A percentile compares a stretch with the other conserved stretches of the same genome.
Evolutionary conservation across 2,888 invertebrate genomes (phyloP).

Genomic region (Lepidonotus clava): DNA sequence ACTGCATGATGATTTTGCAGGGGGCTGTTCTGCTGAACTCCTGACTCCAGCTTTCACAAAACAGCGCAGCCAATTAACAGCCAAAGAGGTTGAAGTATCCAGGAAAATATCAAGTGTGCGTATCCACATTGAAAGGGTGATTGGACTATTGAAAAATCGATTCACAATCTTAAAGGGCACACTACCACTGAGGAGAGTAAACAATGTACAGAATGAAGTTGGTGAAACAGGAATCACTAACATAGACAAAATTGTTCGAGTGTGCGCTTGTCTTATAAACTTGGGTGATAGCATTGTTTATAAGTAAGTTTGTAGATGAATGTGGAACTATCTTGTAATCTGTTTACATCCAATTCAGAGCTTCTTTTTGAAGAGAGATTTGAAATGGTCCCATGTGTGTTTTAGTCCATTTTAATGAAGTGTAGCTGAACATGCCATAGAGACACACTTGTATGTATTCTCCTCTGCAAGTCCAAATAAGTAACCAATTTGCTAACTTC

Average conservation of each 20-base stretch:
- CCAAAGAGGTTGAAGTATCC: slow-evolving; percentile 63
- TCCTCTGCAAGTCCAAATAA: too few species aligned
- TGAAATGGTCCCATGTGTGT: too few species aligned
- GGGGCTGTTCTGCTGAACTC: slow-evolving; percentile 61
- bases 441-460: too few species aligned
- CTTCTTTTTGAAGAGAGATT: too few species aligned
- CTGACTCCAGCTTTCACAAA: slow-evolving; percentile 62
- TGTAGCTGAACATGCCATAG: too few species aligned
- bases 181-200: slow-evolving; percentile 57
- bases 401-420: too few species aligned
- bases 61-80: slow-evolving; percentile 63
- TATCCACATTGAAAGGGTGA: slow-evolving; percentile 65
- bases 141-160: slow-evolving; percentile 64
- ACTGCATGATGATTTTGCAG: slow-evolving; percentile 64
- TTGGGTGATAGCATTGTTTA: not conserved
- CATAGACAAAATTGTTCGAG: not conserved
- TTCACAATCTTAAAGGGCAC: slow-evolving; percentile 62
- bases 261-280: not conserved
- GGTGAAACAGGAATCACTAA: not conserved
- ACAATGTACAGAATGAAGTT: slow-evolving; percentile 35
- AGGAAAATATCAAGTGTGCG: slow-evolving; percentile 60
- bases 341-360: too few species aligned
- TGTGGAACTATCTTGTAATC: too few species aligned
- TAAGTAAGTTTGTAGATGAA: too few species aligned
- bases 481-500: too few species aligned